phyloP scores from a whole-genome alignment of 2,113 vertebrate species.

The Athene noctua region DNA sequence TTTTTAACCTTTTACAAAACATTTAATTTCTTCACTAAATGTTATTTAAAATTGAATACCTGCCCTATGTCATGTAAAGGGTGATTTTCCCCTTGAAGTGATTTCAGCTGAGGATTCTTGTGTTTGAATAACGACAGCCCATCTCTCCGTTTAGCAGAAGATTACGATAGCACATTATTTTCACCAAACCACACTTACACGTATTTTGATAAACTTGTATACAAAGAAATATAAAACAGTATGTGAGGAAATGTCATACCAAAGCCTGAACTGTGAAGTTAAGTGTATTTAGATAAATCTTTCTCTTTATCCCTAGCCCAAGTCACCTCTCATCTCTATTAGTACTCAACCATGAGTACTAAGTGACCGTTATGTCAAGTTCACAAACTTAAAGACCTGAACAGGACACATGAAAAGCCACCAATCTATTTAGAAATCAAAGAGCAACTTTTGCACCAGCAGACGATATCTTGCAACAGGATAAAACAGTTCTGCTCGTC shows the following conservation, averaged over 20 bases:
- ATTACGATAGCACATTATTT: background rate
- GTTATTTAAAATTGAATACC: background rate
- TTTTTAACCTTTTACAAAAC: background rate
- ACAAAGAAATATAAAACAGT: background rate
- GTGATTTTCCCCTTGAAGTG: background rate
- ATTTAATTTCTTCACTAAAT: background rate
- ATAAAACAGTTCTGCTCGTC: background rate
- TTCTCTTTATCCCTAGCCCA: background rate
- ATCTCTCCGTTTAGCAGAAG: background rate
- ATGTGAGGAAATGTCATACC: background rate
- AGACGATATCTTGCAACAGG: background rate
- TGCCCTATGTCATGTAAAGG: background rate
- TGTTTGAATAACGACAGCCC: background rate
- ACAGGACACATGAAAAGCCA: background rate
- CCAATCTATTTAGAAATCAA: background rate
- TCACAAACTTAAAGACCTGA: background rate
- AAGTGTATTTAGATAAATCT: background rate
- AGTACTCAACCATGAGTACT: background rate
- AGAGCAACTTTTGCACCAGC: background rate
- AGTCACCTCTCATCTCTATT: background rate
- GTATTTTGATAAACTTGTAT: background rate
- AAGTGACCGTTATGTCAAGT: rapidly evolving
- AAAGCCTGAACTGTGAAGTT: background rate
- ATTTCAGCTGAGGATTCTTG: background rate
- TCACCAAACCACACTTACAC: background rate